Conservation (phyloP, 2,797 vertebrate species). For the Babyrousa celebensis region DNA sequence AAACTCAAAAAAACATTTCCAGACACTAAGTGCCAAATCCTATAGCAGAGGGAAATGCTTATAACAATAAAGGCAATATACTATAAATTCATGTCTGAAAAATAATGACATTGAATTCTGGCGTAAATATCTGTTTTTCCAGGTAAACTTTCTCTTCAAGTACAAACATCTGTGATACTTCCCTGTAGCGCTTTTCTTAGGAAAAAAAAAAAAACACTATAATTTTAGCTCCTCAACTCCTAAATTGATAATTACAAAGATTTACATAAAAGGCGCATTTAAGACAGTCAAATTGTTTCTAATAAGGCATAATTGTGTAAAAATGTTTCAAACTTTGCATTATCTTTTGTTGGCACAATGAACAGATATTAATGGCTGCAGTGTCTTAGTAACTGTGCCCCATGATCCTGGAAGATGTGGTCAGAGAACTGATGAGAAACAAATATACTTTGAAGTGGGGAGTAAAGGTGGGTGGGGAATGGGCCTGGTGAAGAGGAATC, state of each 20-base stretch:
- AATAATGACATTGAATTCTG: neutral
- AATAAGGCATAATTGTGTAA: slow-evolving; percentile 73
- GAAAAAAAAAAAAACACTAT: slow-evolving; percentile 38
- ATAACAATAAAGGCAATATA: neutral
- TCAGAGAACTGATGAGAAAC: neutral
- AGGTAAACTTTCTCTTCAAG: neutral
- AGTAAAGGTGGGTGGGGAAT: neutral
- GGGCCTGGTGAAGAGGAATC: neutral
- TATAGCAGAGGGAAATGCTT: neutral
- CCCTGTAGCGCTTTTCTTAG: slow-evolving; percentile 31
- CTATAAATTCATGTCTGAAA: slow-evolving; percentile 25
- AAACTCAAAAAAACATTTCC: slow-evolving; percentile 8
- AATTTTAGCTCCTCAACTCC: slow-evolving; percentile 54
- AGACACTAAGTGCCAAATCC: neutral
- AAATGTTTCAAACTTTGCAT: slow-evolving; percentile 73
- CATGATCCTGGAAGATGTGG: neutral
- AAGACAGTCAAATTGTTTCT: slow-evolving; percentile 71
- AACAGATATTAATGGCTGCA: slow-evolving; percentile 57
- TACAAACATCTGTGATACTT: neutral
- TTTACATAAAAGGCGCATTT: slow-evolving; percentile 77
- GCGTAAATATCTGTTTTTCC: slow-evolving; percentile 1
- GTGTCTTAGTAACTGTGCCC: neutral
- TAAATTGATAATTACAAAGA: slow-evolving; percentile 75
- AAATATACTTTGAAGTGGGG: slow-evolving; percentile 6
- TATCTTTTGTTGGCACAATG: slow-evolving; percentile 62